These are phyloP conservation scores for Pheucticus melanocephalus DNA, from an alignment of 2,113 vertebrate species.

Conservation along the genomic window DNA sequence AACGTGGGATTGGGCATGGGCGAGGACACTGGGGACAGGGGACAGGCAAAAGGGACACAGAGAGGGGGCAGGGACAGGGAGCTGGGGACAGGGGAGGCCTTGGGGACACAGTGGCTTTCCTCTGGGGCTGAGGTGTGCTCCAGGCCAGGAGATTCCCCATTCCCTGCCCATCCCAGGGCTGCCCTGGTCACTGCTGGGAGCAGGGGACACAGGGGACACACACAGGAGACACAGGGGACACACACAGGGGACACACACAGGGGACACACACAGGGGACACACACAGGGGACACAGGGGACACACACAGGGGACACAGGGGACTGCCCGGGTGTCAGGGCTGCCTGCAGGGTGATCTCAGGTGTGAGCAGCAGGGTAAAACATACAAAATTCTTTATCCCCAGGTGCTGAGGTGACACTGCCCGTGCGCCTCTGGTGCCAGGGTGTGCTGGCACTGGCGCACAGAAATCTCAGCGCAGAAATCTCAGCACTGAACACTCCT, in stretches of 20 bases:
- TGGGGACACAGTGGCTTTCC: background rate
- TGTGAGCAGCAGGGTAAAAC: background rate
- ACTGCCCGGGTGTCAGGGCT: background rate
- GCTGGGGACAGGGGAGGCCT: background rate
- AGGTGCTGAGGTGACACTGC: fast-evolving
- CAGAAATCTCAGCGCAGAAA: too few relatives aligned
- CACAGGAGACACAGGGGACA: too few relatives aligned
- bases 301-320: background rate
- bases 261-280: too few relatives aligned
- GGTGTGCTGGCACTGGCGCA: fast-evolving
- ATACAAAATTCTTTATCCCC: fast-evolving
- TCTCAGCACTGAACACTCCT: too few relatives aligned
- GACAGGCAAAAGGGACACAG: background rate
- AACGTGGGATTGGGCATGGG: too few relatives aligned
- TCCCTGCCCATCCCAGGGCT: background rate
- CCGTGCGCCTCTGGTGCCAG: background rate
- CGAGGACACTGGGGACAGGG: background rate
- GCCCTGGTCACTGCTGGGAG: background rate
- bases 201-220: background rate
- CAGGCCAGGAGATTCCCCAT: background rate
- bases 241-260: too few relatives aligned
- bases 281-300: too few relatives aligned
- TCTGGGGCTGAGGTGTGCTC: background rate
- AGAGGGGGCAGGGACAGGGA: background rate
- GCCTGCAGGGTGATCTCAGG: background rate